Evolutionary conservation across 2,797 vertebrate species (phyloP).

Genomic region (Ctenopoma multispine): DNA sequence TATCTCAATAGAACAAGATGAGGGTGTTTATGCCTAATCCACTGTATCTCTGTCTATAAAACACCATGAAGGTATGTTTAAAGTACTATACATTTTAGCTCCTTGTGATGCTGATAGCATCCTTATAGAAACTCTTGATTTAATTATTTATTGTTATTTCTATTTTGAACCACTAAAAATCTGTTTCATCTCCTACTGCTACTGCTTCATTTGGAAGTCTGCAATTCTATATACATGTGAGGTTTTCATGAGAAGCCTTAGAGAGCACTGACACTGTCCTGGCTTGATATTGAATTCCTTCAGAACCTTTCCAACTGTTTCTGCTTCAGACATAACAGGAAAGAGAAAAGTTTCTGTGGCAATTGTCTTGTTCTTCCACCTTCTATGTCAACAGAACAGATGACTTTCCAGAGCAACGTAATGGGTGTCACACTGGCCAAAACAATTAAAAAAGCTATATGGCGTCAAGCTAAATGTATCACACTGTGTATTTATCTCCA

Average conservation of each 20-base stretch:
- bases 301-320: slow-evolving; percentile 53
- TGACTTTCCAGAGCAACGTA: slow-evolving; percentile 28
- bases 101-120: not conserved
- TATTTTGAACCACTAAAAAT: not conserved
- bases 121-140: not conserved
- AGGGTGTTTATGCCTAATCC: too few relatives aligned
- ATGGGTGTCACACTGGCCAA: slow-evolving; percentile 30
- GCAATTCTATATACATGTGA: slow-evolving; percentile 14
- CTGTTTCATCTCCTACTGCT: slow-evolving; percentile 31
- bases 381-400: slow-evolving; percentile 43
- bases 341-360: slow-evolving; percentile 26
- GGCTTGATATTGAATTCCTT: slow-evolving; percentile 66
- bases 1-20: too few relatives aligned
- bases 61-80: not conserved
- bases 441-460: not conserved
- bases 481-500: slow-evolving; percentile 6
- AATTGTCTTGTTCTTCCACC: slow-evolving; percentile 44
- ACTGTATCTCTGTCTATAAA: not conserved
- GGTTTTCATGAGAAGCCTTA: slow-evolving; percentile 43
- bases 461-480: not conserved
- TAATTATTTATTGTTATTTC: not conserved
- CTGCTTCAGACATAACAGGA: slow-evolving; percentile 38
- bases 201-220: slow-evolving; percentile 33
- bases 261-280: slow-evolving; percentile 53
- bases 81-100: not conserved